Evolutionary conservation across 2,797 vertebrate species (phyloP), one percentile per base, ranked within the genome.

Genomic region (Pempheris klunzingeri): DNA sequence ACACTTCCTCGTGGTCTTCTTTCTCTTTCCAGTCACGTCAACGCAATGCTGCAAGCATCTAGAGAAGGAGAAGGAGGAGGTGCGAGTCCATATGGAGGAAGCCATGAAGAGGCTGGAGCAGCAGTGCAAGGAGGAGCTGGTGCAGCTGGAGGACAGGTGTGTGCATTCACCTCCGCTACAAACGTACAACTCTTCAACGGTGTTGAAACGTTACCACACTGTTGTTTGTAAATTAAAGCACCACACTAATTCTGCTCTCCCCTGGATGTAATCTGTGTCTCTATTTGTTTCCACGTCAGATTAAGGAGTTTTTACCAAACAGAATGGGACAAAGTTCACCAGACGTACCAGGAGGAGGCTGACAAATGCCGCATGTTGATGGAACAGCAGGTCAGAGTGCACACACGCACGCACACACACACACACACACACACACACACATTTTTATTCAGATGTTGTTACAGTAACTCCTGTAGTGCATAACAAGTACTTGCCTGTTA

Each of bases 311-410:
- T 98, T 63, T 99, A 98, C 90, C 96, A 96, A 0, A 93, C 92
- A 3, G 97, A 99, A 87, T 98, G 96, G 89, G 96, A 98, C 83
- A 97, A 97, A 84, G 95, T 97, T 32, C 97, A 97, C 88, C 95
- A 93, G 80, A 95, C 94, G 59, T 98, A 98, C 81, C 96, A 98
- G 54, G 95, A 97, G 67, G 97, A 99, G 91, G 97, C 97, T 0
- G 96, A 98, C 71, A 96, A 95, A 70, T 97, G 94, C 52, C 96
- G 96, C 72, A 78, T 84, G 0, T 91, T 97, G 3, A 93, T 97
- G 91, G 96, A 98, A 46, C 95, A 97, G 71, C 96, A 98, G 97
- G 98, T 98, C 52, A 63, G 92, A 77, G 18, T 20, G 17, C 28
- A 28, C 15, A 30, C 36, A 13, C 62, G 47, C 67, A 52, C 30